These are phyloP conservation scores for Heliornis fulica DNA, from an alignment of 2,113 vertebrate species.

Conservation along the genomic window DNA sequence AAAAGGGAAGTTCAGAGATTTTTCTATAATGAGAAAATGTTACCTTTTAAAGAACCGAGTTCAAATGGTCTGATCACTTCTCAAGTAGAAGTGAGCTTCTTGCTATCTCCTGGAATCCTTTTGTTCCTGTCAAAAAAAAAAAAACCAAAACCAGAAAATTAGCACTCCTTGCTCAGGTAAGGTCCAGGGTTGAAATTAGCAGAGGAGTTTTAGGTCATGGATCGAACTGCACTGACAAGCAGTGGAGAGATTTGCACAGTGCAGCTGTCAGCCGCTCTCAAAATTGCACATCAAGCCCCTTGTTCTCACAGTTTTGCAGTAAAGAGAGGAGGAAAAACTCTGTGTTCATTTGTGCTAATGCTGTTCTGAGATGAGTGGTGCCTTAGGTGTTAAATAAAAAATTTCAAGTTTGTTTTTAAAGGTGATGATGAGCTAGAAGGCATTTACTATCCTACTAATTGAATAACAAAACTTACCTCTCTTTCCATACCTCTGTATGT, in stretches of 20 bases:
- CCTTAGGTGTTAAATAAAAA: not conserved
- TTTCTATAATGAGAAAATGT: constrained; percentile 38
- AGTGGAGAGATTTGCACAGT: not conserved
- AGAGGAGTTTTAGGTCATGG: not conserved
- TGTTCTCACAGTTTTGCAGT: not conserved
- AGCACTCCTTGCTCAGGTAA: not conserved
- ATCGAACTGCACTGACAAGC: not conserved
- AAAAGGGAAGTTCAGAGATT: constrained; percentile 16
- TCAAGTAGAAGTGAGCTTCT: constrained; percentile 23
- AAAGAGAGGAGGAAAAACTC: not conserved
- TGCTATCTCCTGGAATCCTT: constrained; percentile 35
- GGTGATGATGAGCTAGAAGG: not conserved
- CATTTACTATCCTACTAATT: not conserved
- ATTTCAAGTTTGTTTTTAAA: not conserved
- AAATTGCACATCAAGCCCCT: accelerated
- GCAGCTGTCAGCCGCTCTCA: not conserved
- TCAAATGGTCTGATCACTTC: constrained; percentile 28
- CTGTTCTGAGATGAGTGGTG: not conserved
- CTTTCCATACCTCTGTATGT: not conserved
- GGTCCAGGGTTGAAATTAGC: constrained; percentile 8
- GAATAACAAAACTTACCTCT: not conserved
- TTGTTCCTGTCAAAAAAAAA: not conserved
- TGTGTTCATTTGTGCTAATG: not conserved
- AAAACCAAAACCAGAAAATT: not conserved
- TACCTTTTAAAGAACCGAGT: constrained; percentile 28